Percentiles rank a stretch among this genome's conserved stretches.
These are phyloP conservation scores for Acrocephalus arundinaceus DNA, from an alignment of 2,113 vertebrate species.

Conservation along the genomic window DNA sequence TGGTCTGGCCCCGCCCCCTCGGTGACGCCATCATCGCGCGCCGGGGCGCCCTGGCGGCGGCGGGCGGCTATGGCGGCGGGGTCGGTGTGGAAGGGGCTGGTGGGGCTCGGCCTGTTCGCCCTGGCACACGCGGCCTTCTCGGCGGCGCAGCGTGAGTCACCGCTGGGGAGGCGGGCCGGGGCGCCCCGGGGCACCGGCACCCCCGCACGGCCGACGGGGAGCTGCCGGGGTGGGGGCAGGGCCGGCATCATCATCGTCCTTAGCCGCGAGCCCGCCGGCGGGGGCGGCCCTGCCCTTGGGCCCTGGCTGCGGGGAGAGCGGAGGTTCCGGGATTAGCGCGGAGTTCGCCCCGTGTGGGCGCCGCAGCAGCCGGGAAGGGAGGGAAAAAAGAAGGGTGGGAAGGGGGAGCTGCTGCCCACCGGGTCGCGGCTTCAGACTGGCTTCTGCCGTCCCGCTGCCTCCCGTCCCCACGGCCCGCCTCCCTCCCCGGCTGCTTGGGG, in stretches of 20 bases:
- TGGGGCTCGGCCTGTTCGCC: conserved; percentile 91
- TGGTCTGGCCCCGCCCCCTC: not conserved
- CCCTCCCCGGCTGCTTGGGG: not conserved
- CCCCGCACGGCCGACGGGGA: not conserved
- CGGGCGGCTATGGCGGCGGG: conserved; percentile 82
- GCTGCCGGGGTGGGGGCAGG: not conserved
- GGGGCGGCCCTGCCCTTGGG: not conserved
- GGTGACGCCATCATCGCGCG: conserved; percentile 54
- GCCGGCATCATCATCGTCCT: not conserved
- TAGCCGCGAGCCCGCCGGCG: not conserved
- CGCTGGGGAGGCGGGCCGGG: not conserved
- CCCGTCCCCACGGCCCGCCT: not conserved
- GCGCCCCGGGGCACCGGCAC: not conserved
- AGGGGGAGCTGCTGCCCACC: no score
- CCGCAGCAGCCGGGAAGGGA: not conserved
- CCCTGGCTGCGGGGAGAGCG: not conserved
- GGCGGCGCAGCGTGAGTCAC: conserved; percentile 83
- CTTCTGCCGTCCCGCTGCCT: not conserved
- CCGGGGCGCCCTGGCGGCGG: conserved; percentile 12
- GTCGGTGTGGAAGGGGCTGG: conserved; percentile 93
- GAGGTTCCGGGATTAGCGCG: not conserved
- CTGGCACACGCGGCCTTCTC: conserved; percentile 95
- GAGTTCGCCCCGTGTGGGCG: not conserved
- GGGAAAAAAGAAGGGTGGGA: no score
- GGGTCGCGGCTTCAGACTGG: no score